phyloP scores from a whole-genome alignment of 2,888 invertebrate species.

The Frankliniella intonsa region DNA sequence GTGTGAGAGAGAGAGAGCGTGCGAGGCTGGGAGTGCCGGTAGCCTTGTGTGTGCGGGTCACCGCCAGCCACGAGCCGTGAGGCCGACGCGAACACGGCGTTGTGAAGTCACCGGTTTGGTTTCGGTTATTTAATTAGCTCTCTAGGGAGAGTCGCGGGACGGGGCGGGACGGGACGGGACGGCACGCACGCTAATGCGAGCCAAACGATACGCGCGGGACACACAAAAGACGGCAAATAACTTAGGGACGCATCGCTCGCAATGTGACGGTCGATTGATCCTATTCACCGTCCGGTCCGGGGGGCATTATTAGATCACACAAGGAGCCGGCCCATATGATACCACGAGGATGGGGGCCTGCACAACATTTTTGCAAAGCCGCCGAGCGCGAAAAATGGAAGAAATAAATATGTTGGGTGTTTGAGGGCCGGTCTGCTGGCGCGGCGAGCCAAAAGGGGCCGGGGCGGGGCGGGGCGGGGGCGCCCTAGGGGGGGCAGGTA shows the following conservation, averaged over 20 bases:
- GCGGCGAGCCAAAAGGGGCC: background rate
- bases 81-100: background rate
- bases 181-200: background rate
- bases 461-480: background rate
- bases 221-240: too few relatives aligned
- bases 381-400: background rate
- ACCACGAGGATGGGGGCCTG: too few relatives aligned
- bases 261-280: background rate
- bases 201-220: too few relatives aligned
- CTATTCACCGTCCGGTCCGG: background rate
- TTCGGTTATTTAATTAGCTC: background rate
- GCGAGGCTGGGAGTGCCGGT: background rate
- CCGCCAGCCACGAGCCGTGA: background rate
- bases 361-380: too few relatives aligned
- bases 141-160: background rate
- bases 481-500: background rate
- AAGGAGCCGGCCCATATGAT: background rate
- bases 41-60: background rate
- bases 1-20: background rate
- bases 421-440: background rate
- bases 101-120: background rate
- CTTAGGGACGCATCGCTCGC: background rate
- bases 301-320: constrained; percentile 1
- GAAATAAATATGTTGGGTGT: background rate
- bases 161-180: background rate